Percentiles rank a stretch among this genome's conserved stretches.
Conservation (phyloP, 2,888 invertebrate genomes). For the Alloscopus bannaensis region DNA sequence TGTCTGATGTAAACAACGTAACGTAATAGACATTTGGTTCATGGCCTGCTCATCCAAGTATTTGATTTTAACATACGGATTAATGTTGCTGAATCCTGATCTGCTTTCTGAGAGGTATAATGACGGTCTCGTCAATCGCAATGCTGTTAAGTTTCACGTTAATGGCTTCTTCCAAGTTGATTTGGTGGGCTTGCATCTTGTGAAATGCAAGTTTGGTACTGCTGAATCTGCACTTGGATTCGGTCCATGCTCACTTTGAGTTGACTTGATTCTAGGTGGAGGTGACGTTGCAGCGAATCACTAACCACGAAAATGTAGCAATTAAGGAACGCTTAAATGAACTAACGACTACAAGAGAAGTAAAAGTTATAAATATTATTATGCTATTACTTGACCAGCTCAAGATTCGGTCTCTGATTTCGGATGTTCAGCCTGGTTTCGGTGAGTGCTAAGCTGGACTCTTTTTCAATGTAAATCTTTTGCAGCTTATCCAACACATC, state of each 20-base stretch:
- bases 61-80: too few relatives aligned
- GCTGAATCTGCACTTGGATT: constrained; percentile 37
- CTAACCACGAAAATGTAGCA: constrained; percentile 30
- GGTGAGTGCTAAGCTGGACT: constrained; percentile 50
- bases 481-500: constrained; percentile 49
- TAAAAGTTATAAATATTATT: too few relatives aligned
- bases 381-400: constrained; percentile 63
- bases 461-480: constrained; percentile 55
- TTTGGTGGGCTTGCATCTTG: constrained; percentile 49
- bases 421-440: constrained; percentile 50
- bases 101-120: constrained; percentile 55
- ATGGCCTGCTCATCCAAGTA: too few relatives aligned
- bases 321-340: too few relatives aligned
- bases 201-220: constrained; percentile 35
- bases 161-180: constrained; percentile 59
- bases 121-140: constrained; percentile 62
- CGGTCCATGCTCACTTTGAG: constrained; percentile 45
- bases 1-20: too few relatives aligned
- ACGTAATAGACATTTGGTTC: too few relatives aligned
- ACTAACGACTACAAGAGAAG: too few relatives aligned
- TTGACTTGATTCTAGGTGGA: constrained; percentile 40
- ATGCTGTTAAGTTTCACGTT: constrained; percentile 60
- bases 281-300: constrained; percentile 51
- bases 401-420: constrained; percentile 55
- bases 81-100: constrained; percentile 43